Evolutionary conservation across 2,888 invertebrate species (phyloP), one percentile per base, ranked within the genome.

Genomic region (Apoda limacodes): DNA sequence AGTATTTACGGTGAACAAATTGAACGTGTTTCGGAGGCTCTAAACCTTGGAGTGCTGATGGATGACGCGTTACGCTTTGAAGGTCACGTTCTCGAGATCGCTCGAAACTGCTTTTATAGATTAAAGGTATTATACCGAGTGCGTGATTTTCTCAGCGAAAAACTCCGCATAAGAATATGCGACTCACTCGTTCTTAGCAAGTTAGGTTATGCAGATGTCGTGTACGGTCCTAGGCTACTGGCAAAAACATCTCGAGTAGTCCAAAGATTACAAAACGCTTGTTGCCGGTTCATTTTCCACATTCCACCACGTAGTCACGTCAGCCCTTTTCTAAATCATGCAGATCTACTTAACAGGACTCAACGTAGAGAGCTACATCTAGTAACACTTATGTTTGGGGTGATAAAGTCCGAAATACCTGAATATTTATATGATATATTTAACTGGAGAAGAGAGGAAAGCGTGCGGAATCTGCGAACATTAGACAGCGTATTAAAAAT

Each of bases 201-300:
- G n/a, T 25, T 37, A 5, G 35, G 30, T n/a, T 37, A 35, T 15
- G 34, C 27, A 9, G 37, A 40, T 17, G 15, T 22, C 12, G 29
- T 34, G 7, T 27, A 24, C 12, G 32, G 36, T 4, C 28, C 25
- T 3, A 20, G 35, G 4, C 7, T 35, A 5, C 13, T 36, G 3
- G 21, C 23, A 9, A 22, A 27, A 10, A 32, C 35, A 1, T 29
- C 25, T 9, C 26, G 25, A 9, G 1, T 30, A 1, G 28, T 36
- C 10, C 37, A 34, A 28, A 14, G 32, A 2, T 22, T 37, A 2
- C 35, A 40, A 22, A 37, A 37, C 13, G 34, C 33, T 1, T 35
- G 34, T 22, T 29, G 30, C 2, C 28, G 38, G 2, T 35, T 9
- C 17, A 35, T 30, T 11, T 31, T 33, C 9, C 6, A 23, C 7